phyloP scores from a whole-genome alignment of 2,888 invertebrate genomes.

The Himalopsyche anomala region DNA sequence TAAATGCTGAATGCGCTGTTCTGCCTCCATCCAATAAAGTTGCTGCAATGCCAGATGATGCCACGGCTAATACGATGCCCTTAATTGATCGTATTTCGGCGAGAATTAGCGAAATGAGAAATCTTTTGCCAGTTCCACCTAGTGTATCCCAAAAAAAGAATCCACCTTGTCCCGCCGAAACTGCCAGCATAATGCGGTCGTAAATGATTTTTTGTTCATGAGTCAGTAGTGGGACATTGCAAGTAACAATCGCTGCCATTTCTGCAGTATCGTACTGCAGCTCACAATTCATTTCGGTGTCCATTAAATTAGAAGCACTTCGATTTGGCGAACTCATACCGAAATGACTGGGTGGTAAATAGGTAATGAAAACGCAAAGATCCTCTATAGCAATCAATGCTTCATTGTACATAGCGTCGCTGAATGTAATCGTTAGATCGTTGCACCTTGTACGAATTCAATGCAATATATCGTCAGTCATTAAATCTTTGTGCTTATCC shows the following conservation, averaged over 20 bases:
- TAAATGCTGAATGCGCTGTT: constrained; percentile 42
- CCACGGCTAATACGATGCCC: no score
- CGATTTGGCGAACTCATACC: constrained; percentile 66
- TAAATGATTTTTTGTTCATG: constrained; percentile 48
- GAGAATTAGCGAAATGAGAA: no score
- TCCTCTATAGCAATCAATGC: constrained; percentile 67
- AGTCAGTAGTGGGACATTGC: constrained; percentile 17
- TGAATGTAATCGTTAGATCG: neutral
- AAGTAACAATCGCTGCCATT: neutral
- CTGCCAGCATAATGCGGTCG: neutral
- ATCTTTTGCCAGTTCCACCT: no score
- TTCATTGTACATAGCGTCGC: constrained; percentile 66
- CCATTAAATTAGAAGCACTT: constrained; percentile 47
- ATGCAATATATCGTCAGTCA: constrained; percentile 46
- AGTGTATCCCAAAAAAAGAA: no score
- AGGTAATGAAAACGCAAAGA: constrained; percentile 66
- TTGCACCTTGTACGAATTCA: neutral
- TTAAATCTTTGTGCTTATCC: neutral
- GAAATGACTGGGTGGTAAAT: constrained; percentile 66
- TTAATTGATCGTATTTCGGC: no score
- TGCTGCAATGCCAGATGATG: constrained; percentile 45
- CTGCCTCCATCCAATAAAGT: constrained; percentile 41
- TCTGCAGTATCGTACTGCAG: neutral
- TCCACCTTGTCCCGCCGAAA: no score
- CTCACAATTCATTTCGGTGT: constrained; percentile 24